Base-by-base conservation (phyloP, 2,797 vertebrate species). In the Myiotriccus ornatus region DNA sequence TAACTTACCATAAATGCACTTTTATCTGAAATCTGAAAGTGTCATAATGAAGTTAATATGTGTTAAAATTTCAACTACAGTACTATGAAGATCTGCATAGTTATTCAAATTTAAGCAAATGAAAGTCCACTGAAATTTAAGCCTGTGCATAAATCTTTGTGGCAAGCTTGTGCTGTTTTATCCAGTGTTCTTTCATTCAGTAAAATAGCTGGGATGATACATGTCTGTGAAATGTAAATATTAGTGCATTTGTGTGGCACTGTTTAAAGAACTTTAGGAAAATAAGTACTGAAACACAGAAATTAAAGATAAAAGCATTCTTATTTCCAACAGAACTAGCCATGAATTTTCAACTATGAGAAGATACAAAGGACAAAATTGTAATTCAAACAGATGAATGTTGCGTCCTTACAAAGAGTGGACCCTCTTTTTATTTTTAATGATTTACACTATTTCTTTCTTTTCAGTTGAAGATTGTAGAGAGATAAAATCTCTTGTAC, bases 41-140 rank as follows among this genome's bases (percentile, higher is more conserved):
- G 39, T 89, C 49, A 41, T 84, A 82, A 73, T 76, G 52, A 82
- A 93, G 79, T 83, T 94, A 89, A 68, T 77, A 11, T 63, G 34
- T 70, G 74, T 55, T 30, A 39, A 88, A 86, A 78, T 88, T 90
- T 91, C 69, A 67, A 25, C 67, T 69, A 10, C 19, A 63, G 32
- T 63, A 8, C 60, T 96, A 13, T 74, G 89, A 93, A 78, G 53
- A 92, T 85, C 60, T 83, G 30, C 86, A 59, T 14, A 82, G 49
- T 92, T 96, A 78, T 65, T 95, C n/a, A 88, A 73, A 91, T 89
- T 94, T 63, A 92, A 70, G 77, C 67, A 77, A 91, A 84, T 81
- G n/a, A 65, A 23, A 16, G 56, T 35, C 63, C 59, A 47, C 64
- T 89, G 88, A 90, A 92, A 90, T 93, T 87, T 85, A 89, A 94